phyloP scores from a whole-genome alignment of 2,888 invertebrate genomes.

The Antheraea assamensis region DNA sequence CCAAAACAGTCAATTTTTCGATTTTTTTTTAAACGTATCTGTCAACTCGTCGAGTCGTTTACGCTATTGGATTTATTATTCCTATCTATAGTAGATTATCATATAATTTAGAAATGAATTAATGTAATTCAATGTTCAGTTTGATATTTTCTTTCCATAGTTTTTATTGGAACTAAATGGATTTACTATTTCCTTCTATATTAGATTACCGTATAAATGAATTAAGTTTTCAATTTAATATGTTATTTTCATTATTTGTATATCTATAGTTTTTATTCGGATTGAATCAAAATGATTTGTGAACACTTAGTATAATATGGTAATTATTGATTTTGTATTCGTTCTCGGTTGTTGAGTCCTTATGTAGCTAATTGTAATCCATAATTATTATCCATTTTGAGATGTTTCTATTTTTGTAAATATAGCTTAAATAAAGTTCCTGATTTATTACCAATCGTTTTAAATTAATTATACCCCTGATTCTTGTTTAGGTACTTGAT shows the following conservation, averaged over 20 bases:
- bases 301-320: neutral
- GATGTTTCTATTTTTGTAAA: slow-evolving; percentile 79
- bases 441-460: slow-evolving; percentile 59
- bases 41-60: neutral
- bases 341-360: slow-evolving; percentile 61
- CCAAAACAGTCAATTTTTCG: neutral
- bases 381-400: slow-evolving; percentile 66
- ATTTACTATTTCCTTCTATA: too few species aligned
- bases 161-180: too few species aligned
- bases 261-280: slow-evolving; percentile 1
- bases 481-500: neutral
- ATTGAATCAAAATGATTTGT: neutral
- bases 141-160: too few species aligned
- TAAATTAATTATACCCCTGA: neutral
- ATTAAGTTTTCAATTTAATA: neutral
- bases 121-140: too few species aligned
- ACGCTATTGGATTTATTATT: too few species aligned
- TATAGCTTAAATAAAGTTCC: slow-evolving; percentile 80
- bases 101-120: too few species aligned
- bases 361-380: slow-evolving; percentile 50
- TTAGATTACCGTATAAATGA: too few species aligned
- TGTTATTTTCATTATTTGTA: neutral
- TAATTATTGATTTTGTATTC: slow-evolving; percentile 34
- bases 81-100: too few species aligned
- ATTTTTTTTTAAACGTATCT: neutral